Evolutionary conservation across 2,888 invertebrate genomes (phyloP), one percentile per base, ranked within the genome.

Genomic region (Aphodius granarius): DNA sequence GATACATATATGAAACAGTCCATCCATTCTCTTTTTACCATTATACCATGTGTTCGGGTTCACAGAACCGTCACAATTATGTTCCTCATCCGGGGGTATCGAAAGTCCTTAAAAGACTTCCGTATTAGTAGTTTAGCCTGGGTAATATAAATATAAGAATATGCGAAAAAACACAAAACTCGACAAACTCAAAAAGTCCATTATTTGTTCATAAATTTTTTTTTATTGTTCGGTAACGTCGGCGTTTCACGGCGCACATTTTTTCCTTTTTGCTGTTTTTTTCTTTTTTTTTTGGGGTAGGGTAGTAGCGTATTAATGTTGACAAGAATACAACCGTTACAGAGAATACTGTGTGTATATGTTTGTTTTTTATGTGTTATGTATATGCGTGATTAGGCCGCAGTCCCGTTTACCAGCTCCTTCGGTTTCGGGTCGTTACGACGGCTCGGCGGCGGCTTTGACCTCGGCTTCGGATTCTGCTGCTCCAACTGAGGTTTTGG

Each of bases 351-450:
- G 43, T 43, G 43, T 43, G 43, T 43, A 13, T 43, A 43, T 43
- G 43, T 43, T 6, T 43, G 43, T 43, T 43, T 43, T 43, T 43
- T 43, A 43, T 13, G 43, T 43, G 43, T 43, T 43, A 9, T 9
- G 6, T 9, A 43, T 43, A 13, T 13, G 23, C 23, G 43, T 19
- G 64, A 64, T 74, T 76, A 90, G 86, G 90, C 85, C 75, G 86
- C 89, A 81, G 92, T 90, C 88, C 92, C 92, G 87, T 92, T 92
- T 81, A 92, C 90, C 87, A 92, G 89, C 85, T 91, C 88, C 87
- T 91, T 91, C 81, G 90, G 88, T 87, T 88, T 89, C 13, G 81
- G 78, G 74, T 83, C 84, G 73, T 78, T 81, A 63, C 86, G 82
- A 63, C 85, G 84, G 83, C 86, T 78, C 83, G 86, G 82, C 3